Percentiles rank a stretch among this genome's conserved stretches.
These are phyloP conservation scores for Nothura maculosa DNA, from an alignment of 2,797 vertebrate genomes.

Conservation along the genomic window DNA sequence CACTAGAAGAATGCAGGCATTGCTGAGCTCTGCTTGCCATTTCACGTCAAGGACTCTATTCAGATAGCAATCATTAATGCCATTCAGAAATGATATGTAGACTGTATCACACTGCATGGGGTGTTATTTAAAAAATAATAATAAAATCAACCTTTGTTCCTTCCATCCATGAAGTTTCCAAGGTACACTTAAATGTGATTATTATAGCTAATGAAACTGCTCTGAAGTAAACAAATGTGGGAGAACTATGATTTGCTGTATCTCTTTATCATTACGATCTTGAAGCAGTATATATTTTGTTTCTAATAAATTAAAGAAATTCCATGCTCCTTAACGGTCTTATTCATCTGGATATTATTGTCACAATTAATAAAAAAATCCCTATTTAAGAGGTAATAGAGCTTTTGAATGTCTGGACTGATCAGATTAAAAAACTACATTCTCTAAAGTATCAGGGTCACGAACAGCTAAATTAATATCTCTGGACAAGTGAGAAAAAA, in stretches of 20 bases:
- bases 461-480: not conserved
- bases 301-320: not conserved
- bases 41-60: not conserved
- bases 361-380: slow-evolving; percentile 37
- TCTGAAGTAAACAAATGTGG: not conserved
- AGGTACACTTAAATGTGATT: not conserved
- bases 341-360: not conserved
- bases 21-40: not conserved
- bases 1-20: not conserved
- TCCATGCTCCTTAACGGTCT: not conserved
- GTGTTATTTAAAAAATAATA: too few relatives aligned
- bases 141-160: not conserved
- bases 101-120: not conserved
- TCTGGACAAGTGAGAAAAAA: not conserved
- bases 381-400: not conserved
- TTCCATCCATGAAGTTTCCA: slow-evolving; percentile 28
- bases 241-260: not conserved
- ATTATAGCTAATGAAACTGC: not conserved
- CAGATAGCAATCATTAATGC: not conserved
- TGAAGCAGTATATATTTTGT: not conserved
- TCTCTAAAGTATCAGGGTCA: not conserved
- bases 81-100: not conserved
- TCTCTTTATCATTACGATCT: not conserved
- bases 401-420: not conserved
- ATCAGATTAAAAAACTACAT: not conserved